phyloP scores from a whole-genome alignment of 2,888 invertebrate species.

The Nebria salina region DNA sequence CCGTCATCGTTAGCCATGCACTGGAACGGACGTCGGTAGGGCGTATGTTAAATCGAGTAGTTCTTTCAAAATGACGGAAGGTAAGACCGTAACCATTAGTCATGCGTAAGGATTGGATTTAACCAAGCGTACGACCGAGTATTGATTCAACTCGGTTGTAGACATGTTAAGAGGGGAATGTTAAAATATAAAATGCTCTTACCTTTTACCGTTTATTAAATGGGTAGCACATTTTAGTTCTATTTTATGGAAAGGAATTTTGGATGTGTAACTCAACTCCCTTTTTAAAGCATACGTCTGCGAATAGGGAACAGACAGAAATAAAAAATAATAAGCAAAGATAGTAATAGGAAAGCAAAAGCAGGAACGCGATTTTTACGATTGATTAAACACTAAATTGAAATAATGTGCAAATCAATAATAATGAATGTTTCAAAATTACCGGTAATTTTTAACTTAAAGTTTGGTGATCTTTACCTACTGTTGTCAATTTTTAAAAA shows the following conservation, averaged over 20 bases:
- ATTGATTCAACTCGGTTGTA: neutral
- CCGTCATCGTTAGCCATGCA: constrained; percentile 31
- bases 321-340: neutral
- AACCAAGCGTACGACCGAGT: neutral
- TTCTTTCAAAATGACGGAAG: neutral
- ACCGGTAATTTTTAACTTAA: constrained; percentile 11
- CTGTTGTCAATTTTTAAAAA: constrained; percentile 23
- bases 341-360: neutral
- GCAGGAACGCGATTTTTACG: constrained; percentile 18
- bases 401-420: neutral
- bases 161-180: neutral
- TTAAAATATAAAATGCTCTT: neutral
- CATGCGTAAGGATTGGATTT: constrained; percentile 11
- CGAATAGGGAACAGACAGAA: neutral
- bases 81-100: constrained; percentile 23
- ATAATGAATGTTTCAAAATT: constrained; percentile 27
- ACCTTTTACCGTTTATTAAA: neutral
- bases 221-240: neutral
- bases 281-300: neutral
- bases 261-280: neutral
- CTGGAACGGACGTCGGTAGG: constrained; percentile 13
- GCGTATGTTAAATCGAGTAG: neutral
- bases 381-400: constrained; percentile 31
- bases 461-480: constrained; percentile 6
- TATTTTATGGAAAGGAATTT: neutral